Conservation (phyloP, 1,140 invertebrate genomes). For the Zophobas atratus region DNA sequence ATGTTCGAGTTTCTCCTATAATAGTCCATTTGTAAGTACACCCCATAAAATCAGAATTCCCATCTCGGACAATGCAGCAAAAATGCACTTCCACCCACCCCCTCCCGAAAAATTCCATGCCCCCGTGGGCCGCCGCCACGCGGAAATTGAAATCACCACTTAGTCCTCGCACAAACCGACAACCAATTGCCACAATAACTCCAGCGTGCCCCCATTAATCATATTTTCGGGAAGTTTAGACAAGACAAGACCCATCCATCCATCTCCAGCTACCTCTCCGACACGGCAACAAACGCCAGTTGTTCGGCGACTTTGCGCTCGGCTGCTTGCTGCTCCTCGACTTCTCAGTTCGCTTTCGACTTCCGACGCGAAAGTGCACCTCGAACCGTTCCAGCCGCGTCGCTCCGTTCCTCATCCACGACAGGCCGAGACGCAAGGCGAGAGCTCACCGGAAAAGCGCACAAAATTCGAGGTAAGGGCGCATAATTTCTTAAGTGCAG, state of each 20-base stretch:
- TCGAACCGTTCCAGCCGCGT: constrained; percentile 12
- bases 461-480: not conserved
- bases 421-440: not conserved
- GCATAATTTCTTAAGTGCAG: no score
- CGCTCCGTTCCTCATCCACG: not conserved
- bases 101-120: constrained; percentile 13
- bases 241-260: constrained; percentile 25
- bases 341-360: constrained; percentile 35
- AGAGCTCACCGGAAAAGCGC: not conserved
- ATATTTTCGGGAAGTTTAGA: constrained; percentile 41
- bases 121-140: constrained; percentile 4
- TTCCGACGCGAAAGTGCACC: constrained; percentile 24
- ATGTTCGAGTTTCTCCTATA: no score
- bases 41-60: no score
- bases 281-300: constrained; percentile 33
- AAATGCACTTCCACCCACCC: not conserved
- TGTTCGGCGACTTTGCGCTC: constrained; percentile 11
- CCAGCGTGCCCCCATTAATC: constrained; percentile 15
- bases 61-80: no score
- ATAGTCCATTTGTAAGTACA: no score
- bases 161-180: constrained; percentile 11
- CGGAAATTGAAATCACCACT: constrained; percentile 19
- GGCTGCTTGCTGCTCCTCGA: not conserved
- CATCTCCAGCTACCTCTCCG: not conserved
- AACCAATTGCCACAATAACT: constrained; percentile 38